phyloP scores from a whole-genome alignment of 2,113 vertebrate species.

The Channa argus region DNA sequence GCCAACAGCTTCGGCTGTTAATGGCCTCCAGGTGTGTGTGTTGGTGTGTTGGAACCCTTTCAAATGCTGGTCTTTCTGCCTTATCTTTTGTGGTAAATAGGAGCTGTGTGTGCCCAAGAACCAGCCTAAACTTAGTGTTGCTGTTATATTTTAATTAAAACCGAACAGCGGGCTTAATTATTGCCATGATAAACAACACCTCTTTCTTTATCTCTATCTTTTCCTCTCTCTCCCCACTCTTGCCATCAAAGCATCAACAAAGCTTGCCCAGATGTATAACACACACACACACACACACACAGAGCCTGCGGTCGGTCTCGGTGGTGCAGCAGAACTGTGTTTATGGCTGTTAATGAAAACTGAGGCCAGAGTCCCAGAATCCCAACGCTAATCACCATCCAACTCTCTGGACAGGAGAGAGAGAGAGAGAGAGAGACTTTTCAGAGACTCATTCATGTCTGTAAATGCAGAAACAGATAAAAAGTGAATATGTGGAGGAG shows the following conservation, averaged over 20 bases:
- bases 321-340: conserved; percentile 72
- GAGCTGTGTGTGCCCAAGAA: conserved; percentile 24
- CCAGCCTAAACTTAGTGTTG: conserved; percentile 55
- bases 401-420: conserved; percentile 65
- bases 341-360: conserved; percentile 80
- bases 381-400: conserved; percentile 79
- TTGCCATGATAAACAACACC: conserved; percentile 77
- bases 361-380: conserved; percentile 74
- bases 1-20: not conserved
- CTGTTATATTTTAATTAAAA: conserved; percentile 81
- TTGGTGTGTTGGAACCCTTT: conserved; percentile 3
- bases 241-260: conserved; percentile 63
- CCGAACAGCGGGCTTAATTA: conserved; percentile 75
- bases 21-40: not conserved
- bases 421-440: not conserved
- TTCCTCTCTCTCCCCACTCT: conserved; percentile 22
- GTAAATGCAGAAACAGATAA: conserved; percentile 28
- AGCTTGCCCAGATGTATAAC: conserved; percentile 44
- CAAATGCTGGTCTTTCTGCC: not conserved
- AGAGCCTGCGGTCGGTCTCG: conserved; percentile 56
- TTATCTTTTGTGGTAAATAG: conserved; percentile 39
- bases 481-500: conserved; percentile 5
- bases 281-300: conserved; percentile 33
- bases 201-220: conserved; percentile 32
- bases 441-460: conserved; percentile 42